Evolutionary conservation across 1,140 invertebrate genomes (phyloP).

Genomic region (Oryctes rhinoceros): DNA sequence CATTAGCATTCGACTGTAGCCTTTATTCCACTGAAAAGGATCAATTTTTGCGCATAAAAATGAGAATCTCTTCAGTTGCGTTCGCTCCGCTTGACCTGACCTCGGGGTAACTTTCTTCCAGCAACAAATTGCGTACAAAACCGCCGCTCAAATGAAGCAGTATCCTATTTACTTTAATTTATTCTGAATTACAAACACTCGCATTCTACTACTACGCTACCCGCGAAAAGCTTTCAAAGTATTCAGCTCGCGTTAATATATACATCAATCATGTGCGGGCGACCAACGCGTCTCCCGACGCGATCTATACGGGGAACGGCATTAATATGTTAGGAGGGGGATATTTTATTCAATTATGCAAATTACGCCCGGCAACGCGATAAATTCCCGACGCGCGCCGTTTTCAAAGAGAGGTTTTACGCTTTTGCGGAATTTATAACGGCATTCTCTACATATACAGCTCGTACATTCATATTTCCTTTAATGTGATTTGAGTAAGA

Average conservation of each 20-base stretch:
- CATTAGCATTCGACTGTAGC: no score
- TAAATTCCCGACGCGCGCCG: not conserved
- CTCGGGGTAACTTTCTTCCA: no score
- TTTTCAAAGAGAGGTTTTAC: not conserved
- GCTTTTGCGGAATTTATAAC: not conserved
- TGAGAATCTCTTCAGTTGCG: no score
- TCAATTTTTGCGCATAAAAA: no score
- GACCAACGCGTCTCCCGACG: not conserved
- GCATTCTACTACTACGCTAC: not conserved
- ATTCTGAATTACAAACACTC: constrained; percentile 4
- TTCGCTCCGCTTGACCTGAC: no score
- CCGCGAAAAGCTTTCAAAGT: not conserved
- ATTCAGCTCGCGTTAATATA: not conserved
- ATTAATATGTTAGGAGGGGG: constrained; percentile 2
- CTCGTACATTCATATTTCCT: constrained; percentile 8
- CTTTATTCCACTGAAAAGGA: no score
- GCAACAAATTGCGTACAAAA: no score
- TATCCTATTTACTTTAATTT: not conserved
- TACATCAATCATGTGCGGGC: not conserved
- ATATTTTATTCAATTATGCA: constrained; percentile 21
- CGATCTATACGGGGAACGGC: not conserved
- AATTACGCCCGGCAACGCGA: not conserved
- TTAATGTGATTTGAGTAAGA: constrained; percentile 25
- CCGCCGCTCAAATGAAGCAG: not conserved
- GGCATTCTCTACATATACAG: not conserved